Evolutionary conservation across 1,140 invertebrate genomes (phyloP).

Genomic region (Drosophila gunungcola): DNA sequence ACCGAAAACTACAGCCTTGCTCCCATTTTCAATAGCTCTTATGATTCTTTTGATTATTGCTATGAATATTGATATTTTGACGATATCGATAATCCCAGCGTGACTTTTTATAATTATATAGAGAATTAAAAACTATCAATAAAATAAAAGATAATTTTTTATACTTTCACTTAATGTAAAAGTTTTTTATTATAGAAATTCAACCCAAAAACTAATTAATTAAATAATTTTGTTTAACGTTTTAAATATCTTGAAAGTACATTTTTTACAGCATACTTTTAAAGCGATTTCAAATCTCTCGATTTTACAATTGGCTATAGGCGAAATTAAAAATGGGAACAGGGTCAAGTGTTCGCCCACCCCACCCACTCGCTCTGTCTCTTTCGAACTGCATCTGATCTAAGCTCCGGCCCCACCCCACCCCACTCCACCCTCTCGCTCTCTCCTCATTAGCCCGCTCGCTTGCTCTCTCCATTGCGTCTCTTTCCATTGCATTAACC

Average conservation of each 20-base stretch:
- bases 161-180: too few species aligned
- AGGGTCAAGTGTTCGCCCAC: conserved; percentile 6
- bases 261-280: too few species aligned
- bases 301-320: neutral
- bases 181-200: too few species aligned
- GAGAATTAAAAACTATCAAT: too few species aligned
- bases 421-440: conserved; percentile 1
- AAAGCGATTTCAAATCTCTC: too few species aligned
- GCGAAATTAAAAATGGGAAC: conserved; percentile 19
- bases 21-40: conserved; percentile 29
- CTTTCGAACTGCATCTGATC: conserved; percentile 35
- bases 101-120: too few species aligned
- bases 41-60: neutral
- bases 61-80: conserved; percentile 1
- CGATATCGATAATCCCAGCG: too few species aligned
- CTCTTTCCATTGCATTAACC: conserved; percentile 44
- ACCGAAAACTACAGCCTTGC: conserved; percentile 17
- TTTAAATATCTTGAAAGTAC: too few species aligned
- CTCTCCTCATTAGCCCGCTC: conserved; percentile 13
- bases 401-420: conserved; percentile 11
- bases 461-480: conserved; percentile 20
- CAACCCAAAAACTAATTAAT: too few species aligned
- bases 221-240: too few species aligned
- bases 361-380: conserved; percentile 14
- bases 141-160: too few species aligned